phyloP scores from a whole-genome alignment of 2,888 invertebrate genomes.

The Cephonodes hylas region DNA sequence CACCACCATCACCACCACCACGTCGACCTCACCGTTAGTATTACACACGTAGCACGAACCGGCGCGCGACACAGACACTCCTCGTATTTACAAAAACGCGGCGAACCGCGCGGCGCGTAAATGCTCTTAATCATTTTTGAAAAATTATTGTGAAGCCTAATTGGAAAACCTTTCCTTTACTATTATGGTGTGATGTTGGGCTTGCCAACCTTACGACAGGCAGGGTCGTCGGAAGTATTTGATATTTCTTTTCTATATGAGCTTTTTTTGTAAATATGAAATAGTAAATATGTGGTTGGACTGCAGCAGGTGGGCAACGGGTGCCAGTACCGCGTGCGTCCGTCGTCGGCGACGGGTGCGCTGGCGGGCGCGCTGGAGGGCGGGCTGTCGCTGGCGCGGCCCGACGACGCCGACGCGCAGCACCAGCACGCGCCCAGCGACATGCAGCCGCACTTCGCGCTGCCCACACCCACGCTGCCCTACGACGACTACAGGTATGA shows the following conservation, averaged over 20 bases:
- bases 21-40: conserved; percentile 46
- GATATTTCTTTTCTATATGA: no score
- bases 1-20: conserved; percentile 47
- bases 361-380: conserved; percentile 27
- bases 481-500: conserved; percentile 61
- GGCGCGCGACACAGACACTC: no score
- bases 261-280: not conserved
- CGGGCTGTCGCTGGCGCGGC: conserved; percentile 26
- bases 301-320: conserved; percentile 38
- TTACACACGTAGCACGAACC: no score
- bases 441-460: conserved; percentile 57
- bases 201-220: no score
- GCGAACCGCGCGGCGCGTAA: no score
- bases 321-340: conserved; percentile 60
- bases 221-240: no score
- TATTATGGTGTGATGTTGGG: no score
- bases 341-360: conserved; percentile 47
- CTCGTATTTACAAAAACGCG: no score
- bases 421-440: conserved; percentile 36
- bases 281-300: not conserved
- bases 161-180: no score
- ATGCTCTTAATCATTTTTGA: no score
- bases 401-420: conserved; percentile 24
- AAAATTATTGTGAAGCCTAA: no score
- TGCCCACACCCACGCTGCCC: conserved; percentile 55